Evolutionary conservation across 2,113 vertebrate genomes (phyloP).

Genomic region (Eudyptes chrysolophus): DNA sequence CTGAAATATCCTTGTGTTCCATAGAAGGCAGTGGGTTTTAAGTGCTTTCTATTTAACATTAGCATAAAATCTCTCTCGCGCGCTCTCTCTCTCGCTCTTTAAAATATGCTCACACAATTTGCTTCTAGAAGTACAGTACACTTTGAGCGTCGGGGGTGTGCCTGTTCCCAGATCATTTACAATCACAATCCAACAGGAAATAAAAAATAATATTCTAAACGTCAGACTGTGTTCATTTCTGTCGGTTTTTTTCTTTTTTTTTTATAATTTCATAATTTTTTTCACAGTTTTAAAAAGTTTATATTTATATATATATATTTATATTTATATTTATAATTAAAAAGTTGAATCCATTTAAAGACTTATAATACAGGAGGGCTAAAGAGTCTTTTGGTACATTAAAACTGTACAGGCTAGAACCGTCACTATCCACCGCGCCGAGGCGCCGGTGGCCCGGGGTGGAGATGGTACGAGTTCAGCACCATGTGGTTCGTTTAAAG

Average conservation of each 20-base stretch:
- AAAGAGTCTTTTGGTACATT: slow-evolving; percentile 75
- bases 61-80: slow-evolving; percentile 64
- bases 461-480: slow-evolving; percentile 66
- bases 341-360: slow-evolving; percentile 81
- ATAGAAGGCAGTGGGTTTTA: slow-evolving; percentile 76
- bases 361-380: slow-evolving; percentile 75
- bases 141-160: slow-evolving; percentile 59
- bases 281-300: slow-evolving; percentile 85
- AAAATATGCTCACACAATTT: slow-evolving; percentile 79
- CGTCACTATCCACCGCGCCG: slow-evolving; percentile 20
- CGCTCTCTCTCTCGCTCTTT: slow-evolving; percentile 58
- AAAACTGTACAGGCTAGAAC: slow-evolving; percentile 80
- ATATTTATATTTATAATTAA: slow-evolving; percentile 86
- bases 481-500: slow-evolving; percentile 71
- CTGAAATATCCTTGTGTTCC: slow-evolving; percentile 75
- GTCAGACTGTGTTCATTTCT: slow-evolving; percentile 75
- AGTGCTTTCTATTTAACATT: slow-evolving; percentile 85
- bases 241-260: background rate
- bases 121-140: slow-evolving; percentile 73
- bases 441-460: background rate
- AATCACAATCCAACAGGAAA: slow-evolving; percentile 82
- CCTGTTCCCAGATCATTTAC: slow-evolving; percentile 77
- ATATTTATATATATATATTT: slow-evolving; percentile 81
- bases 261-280: slow-evolving; percentile 79
- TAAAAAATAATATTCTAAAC: slow-evolving; percentile 82